A percentile compares a stretch with the other conserved stretches of the same genome.
Evolutionary conservation across 2,797 vertebrate species (phyloP).

Genomic region (Mus minutoides): DNA sequence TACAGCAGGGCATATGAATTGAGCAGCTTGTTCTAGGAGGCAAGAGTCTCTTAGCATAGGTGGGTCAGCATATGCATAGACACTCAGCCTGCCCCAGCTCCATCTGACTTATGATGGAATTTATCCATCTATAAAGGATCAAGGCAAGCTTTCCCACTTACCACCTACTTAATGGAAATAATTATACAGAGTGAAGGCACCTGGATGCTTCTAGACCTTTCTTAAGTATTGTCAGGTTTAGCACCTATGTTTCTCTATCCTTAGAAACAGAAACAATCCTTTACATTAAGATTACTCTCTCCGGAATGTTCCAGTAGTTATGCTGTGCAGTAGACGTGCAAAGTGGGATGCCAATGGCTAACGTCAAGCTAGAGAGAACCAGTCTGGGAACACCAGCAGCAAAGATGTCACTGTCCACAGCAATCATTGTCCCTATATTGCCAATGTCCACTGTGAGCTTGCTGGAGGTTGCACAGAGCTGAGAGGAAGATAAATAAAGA

Average conservation of each 20-base stretch:
- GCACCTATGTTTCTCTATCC: fast-evolving
- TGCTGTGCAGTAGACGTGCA: neutral
- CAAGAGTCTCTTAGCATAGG: neutral
- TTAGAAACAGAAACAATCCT: neutral
- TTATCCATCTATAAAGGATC: neutral
- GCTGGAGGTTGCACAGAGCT: neutral
- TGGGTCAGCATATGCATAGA: neutral
- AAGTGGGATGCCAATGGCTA: neutral
- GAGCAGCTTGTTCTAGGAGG: neutral
- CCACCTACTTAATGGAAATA: neutral
- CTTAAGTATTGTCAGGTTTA: neutral
- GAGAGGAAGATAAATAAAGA: neutral
- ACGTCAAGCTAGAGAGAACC: neutral
- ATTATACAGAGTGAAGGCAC: too few relatives aligned
- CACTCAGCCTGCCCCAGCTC: neutral
- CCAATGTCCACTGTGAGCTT: neutral
- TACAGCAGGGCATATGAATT: neutral
- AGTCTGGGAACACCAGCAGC: neutral
- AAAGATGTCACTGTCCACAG: neutral
- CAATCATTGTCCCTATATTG: neutral
- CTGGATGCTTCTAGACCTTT: neutral
- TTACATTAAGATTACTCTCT: neutral
- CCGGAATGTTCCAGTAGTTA: neutral
- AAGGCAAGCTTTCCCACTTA: neutral
- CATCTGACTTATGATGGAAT: too few relatives aligned